Percentiles rank a stretch among this genome's conserved stretches.
These are phyloP conservation scores for Prunella fulvescens DNA, from an alignment of 2,113 vertebrate species.

Conservation along the genomic window DNA sequence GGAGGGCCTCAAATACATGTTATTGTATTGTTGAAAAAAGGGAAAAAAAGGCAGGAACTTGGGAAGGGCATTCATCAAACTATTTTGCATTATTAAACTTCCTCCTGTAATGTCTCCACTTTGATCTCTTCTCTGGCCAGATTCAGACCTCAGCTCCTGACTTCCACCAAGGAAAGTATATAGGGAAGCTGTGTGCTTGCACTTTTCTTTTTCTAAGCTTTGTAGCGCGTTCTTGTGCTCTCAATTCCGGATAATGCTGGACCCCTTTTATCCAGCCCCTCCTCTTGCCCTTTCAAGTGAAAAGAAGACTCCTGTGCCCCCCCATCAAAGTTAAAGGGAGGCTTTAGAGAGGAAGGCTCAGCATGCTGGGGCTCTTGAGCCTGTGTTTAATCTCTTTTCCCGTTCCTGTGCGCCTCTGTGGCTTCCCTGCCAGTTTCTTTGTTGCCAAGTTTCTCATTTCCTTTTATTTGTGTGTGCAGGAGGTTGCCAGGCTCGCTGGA, in stretches of 20 bases:
- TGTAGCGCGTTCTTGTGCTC: slow-evolving; percentile 3
- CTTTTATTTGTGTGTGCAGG: slow-evolving; percentile 78
- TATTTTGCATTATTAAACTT: slow-evolving; percentile 22
- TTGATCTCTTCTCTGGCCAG: slow-evolving; percentile 1
- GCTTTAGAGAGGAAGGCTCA: slow-evolving; percentile 62
- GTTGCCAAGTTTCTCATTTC: slow-evolving; percentile 80
- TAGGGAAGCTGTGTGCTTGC: neutral
- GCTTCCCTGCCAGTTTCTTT: slow-evolving; percentile 71
- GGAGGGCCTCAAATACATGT: neutral
- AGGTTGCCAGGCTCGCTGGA: slow-evolving; percentile 82
- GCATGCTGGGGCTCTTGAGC: slow-evolving; percentile 57
- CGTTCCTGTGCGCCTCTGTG: slow-evolving; percentile 60
- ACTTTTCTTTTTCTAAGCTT: slow-evolving; percentile 21
- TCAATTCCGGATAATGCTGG: slow-evolving; percentile 44
- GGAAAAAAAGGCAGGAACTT: neutral
- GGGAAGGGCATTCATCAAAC: neutral
- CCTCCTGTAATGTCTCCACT: neutral
- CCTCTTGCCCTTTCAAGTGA: slow-evolving; percentile 59
- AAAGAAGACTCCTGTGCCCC: slow-evolving; percentile 33
- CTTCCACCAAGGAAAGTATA: neutral
- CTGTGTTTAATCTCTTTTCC: slow-evolving; percentile 68
- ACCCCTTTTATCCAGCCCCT: slow-evolving; percentile 50
- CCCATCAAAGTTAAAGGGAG: slow-evolving; percentile 63
- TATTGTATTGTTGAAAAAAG: neutral
- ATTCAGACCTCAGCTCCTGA: slow-evolving; percentile 16